Conservation (phyloP, 2,888 invertebrate genomes). For the Drosophila fungiperda region DNA sequence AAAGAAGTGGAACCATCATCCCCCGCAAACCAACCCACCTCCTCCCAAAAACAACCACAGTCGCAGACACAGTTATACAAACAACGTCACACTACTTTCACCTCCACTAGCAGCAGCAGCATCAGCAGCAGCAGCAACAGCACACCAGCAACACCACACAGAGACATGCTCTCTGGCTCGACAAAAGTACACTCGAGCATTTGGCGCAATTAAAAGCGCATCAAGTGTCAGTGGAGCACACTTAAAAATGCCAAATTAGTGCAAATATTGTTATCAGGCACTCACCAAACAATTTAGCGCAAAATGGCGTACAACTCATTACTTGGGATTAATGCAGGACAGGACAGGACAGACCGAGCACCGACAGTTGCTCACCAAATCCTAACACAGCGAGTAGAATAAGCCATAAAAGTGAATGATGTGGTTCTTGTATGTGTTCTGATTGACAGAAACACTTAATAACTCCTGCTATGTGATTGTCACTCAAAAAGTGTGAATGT, state of each 20-base stretch:
- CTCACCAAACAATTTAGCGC: conserved; percentile 83
- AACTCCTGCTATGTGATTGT: neutral
- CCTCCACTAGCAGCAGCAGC: neutral
- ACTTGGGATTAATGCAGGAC: conserved; percentile 80
- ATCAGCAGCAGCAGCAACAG: neutral
- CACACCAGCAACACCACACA: conserved; percentile 13
- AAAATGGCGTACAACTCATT: conserved; percentile 84
- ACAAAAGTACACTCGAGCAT: conserved; percentile 76
- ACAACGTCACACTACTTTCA: conserved; percentile 12
- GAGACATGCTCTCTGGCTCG: conserved; percentile 33
- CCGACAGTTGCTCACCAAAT: conserved; percentile 6
- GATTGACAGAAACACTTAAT: conserved; percentile 4
- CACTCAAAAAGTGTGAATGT: neutral
- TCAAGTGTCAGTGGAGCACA: conserved; percentile 84
- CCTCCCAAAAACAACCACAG: neutral
- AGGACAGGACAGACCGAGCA: conserved; percentile 13
- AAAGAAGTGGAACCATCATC: conserved; percentile 2
- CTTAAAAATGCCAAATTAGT: conserved; percentile 85
- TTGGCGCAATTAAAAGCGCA: conserved; percentile 84
- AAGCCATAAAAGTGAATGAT: conserved; percentile 6
- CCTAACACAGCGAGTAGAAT: conserved; percentile 1
- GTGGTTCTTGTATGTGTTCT: neutral
- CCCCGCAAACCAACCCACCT: neutral
- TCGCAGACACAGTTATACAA: conserved; percentile 21
- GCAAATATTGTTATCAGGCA: conserved; percentile 84